phyloP scores from a whole-genome alignment of 2,888 invertebrate genomes.

The Ichneumon xanthorius region DNA sequence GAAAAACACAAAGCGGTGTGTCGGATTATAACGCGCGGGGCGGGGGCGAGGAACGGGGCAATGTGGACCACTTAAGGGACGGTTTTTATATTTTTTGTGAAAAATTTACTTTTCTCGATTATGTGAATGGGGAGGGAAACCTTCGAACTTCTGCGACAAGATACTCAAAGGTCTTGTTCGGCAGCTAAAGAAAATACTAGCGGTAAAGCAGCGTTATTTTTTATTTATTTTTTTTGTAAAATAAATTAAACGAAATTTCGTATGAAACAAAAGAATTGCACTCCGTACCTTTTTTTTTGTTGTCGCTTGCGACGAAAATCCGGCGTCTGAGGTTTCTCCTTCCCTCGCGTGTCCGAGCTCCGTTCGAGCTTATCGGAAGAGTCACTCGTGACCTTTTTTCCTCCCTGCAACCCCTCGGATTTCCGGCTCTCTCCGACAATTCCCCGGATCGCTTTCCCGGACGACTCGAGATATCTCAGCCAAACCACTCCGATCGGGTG shows the following conservation, averaged over 20 bases:
- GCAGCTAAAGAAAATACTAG: too few species aligned
- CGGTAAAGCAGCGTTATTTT: too few species aligned
- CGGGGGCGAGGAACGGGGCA: background rate
- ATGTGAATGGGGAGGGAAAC: background rate
- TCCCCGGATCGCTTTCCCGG: conserved; percentile 75
- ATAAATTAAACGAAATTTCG: too few species aligned
- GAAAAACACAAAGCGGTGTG: background rate
- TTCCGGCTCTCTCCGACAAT: conserved; percentile 75
- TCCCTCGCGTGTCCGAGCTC: background rate
- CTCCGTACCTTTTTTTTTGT: background rate
- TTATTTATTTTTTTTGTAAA: too few species aligned
- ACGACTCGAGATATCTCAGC: conserved; percentile 72
- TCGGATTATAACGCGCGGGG: background rate
- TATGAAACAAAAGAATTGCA: too few species aligned
- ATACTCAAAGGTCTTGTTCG: too few species aligned
- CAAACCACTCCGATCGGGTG: conserved; percentile 61
- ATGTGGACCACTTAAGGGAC: background rate
- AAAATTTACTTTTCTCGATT: background rate
- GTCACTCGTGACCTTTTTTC: conserved; percentile 75
- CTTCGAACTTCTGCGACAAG: background rate
- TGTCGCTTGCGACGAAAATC: background rate
- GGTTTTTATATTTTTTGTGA: background rate
- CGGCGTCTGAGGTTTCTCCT: background rate
- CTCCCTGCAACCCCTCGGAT: conserved; percentile 67
- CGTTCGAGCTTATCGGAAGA: conserved; percentile 37